phyloP scores from a whole-genome alignment of 2,797 vertebrate species.

The Botia almorhae region DNA sequence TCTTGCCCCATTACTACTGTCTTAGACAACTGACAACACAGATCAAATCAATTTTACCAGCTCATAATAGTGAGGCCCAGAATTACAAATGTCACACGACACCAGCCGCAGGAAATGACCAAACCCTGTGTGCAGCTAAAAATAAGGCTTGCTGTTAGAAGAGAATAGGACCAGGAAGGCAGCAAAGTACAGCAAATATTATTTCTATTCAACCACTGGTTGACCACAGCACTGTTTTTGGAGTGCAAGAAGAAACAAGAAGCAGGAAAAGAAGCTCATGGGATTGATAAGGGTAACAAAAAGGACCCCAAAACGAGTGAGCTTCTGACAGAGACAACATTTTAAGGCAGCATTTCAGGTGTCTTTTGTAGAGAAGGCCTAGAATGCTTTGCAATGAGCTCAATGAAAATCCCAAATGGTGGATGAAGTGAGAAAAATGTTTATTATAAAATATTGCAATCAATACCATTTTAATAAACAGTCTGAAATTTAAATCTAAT shows the following conservation, averaged over 20 bases:
- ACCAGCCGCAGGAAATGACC: constrained; percentile 78
- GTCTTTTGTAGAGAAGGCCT: background rate
- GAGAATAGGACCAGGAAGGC: constrained; percentile 72
- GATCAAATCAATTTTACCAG: constrained; percentile 31
- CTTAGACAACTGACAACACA: constrained; percentile 31
- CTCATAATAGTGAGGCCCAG: constrained; percentile 28
- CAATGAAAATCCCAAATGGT: background rate
- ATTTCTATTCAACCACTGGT: constrained; percentile 75
- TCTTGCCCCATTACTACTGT: background rate
- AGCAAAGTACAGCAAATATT: constrained; percentile 77
- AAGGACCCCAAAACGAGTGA: too few relatives aligned
- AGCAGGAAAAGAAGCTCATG: constrained; percentile 18
- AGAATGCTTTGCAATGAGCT: background rate
- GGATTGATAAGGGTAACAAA: constrained; percentile 4
- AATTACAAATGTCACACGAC: constrained; percentile 46
- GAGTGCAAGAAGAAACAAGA: constrained; percentile 27
- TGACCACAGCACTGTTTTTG: constrained; percentile 65
- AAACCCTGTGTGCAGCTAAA: constrained; percentile 73
- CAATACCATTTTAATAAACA: too few relatives aligned
- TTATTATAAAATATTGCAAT: background rate
- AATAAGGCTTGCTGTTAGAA: constrained; percentile 78
- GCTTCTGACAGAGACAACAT: too few relatives aligned
- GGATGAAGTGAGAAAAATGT: background rate
- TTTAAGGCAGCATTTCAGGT: too few relatives aligned
- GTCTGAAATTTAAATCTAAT: too few relatives aligned